Base-by-base conservation (phyloP, 1,140 invertebrate genomes). In the Sarcophaga peregrina region DNA sequence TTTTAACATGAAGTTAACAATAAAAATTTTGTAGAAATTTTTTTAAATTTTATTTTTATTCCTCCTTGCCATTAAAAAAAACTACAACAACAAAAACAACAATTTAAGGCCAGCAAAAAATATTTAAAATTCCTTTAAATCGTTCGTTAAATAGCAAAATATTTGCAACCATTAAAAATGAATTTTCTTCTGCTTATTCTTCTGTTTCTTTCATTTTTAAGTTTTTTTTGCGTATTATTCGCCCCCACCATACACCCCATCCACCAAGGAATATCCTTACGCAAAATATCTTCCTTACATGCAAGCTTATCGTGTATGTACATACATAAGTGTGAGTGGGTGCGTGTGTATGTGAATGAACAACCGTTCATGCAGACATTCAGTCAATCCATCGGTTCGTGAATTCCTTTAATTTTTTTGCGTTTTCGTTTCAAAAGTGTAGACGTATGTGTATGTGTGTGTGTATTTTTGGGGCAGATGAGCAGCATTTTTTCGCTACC, bases 381-480 rank as follows among this genome's bases (percentile, higher is more conserved):
- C 85, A 83, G 86, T 83, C 48, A 82, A 81, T 80, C 83, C 68
- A 81, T 82, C 80, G 52, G 84, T 84, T 83, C 25, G 25, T 37
- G 25, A 1, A 37, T 37, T 37, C 25, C 25, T 37, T 37, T 37
- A 37, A 37, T 37, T 37, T 37, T 37, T 37, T 37, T 37, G 25
- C 25, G 25, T 37, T 37, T 37, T 37, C 25, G 25, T 37, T 37
- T 37, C 25, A 37, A 37, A 37, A 37, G 4, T 37, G 25, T 37
- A 37, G 25, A 37, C 8, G 48, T n/a, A 9, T 82, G 46, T 25
- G 47, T 75, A 20, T 81, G 62, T 80, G 20, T 76, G 68, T 83
- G 7, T 81, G 72, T 62, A 62, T 80, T 37, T 37, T 45, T 62
- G 11, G 13, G 20, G 54, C 17, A 45, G 10, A 46, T 73, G 37